Percentiles rank a stretch among this genome's conserved stretches.
Conservation (phyloP, 2,113 vertebrate species). For the Onychorhynchus coronatus region DNA sequence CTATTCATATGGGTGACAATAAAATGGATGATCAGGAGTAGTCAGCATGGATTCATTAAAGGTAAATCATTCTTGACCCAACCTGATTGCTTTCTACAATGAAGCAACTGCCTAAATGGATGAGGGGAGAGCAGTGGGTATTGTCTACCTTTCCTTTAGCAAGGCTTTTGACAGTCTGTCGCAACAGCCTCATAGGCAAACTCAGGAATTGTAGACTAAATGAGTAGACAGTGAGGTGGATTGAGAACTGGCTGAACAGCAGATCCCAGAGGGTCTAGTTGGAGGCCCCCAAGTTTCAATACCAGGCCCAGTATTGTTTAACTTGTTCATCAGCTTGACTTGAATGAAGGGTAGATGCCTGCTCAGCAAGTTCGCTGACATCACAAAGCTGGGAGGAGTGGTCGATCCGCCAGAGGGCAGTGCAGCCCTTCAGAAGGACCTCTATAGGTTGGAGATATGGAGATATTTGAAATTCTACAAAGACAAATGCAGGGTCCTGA, state of each 20-base stretch:
- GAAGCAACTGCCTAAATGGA: not conserved
- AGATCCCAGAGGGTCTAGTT: not conserved
- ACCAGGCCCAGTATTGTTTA: not conserved
- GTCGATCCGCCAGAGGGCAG: not conserved
- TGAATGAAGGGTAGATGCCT: not conserved
- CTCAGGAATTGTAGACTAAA: not conserved
- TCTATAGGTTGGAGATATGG: not conserved
- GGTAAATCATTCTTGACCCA: not conserved
- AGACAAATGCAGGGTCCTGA: not conserved
- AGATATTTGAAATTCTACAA: not conserved
- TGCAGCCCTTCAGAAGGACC: not conserved
- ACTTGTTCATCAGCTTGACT: not conserved
- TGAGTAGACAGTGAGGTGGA: not conserved
- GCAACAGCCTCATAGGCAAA: not conserved
- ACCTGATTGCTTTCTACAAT: not conserved
- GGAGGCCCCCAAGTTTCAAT: not conserved
- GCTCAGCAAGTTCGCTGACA: not conserved
- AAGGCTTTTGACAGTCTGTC: accelerated
- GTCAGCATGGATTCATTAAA: not conserved
- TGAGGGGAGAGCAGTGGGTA: not conserved
- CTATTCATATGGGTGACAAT: not conserved
- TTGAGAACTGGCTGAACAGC: not conserved
- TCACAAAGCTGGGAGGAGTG: not conserved
- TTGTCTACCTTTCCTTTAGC: not conserved
- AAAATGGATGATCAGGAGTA: not conserved